Evolutionary conservation across 2,888 invertebrate species (phyloP), one percentile per base, ranked within the genome.

Genomic region (Margaritifera margaritifera): DNA sequence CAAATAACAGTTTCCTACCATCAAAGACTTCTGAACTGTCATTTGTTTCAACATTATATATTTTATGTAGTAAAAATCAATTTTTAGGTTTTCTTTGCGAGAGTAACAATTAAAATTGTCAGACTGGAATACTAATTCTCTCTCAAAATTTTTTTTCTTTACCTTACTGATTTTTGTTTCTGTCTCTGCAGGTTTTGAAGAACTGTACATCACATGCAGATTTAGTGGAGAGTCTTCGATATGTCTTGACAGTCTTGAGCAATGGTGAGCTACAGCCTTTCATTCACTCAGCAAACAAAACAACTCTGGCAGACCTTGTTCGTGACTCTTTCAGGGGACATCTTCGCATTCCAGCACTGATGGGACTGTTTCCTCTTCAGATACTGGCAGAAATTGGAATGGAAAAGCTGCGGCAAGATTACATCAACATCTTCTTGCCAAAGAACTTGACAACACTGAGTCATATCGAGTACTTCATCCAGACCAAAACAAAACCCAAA

Each of bases 381-480:
- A 79, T 87, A 20, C 70, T 86, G 4, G 83, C 82, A 18, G 87
- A 87, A 71, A 84, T 86, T 52, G 87, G 87, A 4, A 55, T 81
- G 6, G 85, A 86, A 73, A 87, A 87, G 67, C 71, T 87, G 15
- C 72, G 75, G 1, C 73, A 82, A 31, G 87, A 87, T 65, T 86
- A 85, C 63, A 68, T 81, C 18, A 74, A 78, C 64, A 66, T 79
- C 2, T 80, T 87, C 61, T 57, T 86, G 58, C 81, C 81, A 6
- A 81, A 80, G 53, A 80, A 82, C 42, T 77, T 87, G 58, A 76
- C 80, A 15, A 80, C 81, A 2, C 66, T 77, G 2, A 66, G 74
- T 52, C 75, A 78, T 50, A 71, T 86, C 25, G 73, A 76, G 6
- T 75, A 71, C 50, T 83, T 80, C 55, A 57, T 81, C 20, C 66